Evolutionary conservation across 2,113 vertebrate species (phyloP).

Genomic region (Trogon surrucura): DNA sequence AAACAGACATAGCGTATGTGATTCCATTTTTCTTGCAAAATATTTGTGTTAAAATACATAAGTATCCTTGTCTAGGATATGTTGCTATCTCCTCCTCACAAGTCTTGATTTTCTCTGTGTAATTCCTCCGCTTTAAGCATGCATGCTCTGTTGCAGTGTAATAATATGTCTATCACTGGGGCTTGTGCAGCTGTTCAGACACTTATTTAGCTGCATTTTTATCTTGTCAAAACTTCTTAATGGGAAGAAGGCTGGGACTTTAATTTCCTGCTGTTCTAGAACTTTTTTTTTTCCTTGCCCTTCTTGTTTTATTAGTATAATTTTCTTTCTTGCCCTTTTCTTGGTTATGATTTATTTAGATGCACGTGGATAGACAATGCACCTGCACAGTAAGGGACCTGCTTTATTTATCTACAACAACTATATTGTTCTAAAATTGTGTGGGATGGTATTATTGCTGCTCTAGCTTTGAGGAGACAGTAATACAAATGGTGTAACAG

Average conservation of each 20-base stretch:
- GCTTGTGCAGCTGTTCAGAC: conserved; percentile 18
- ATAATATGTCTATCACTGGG: neutral
- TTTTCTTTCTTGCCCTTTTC: neutral
- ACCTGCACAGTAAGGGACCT: conserved; percentile 28
- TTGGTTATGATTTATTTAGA: conserved; percentile 7
- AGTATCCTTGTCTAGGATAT: neutral
- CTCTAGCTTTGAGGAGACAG: conserved; percentile 20
- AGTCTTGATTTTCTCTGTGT: neutral
- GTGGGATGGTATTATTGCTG: neutral
- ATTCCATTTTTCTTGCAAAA: neutral
- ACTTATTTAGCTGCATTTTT: neutral
- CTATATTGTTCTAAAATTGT: neutral
- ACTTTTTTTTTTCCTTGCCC: neutral
- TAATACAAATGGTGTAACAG: neutral
- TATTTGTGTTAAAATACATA: neutral
- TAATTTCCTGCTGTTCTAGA: conserved; percentile 55
- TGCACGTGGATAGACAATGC: neutral
- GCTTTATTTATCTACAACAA: conserved; percentile 42
- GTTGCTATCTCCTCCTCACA: neutral
- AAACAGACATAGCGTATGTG: neutral
- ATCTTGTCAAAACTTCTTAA: conserved; percentile 54
- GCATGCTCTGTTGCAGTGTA: neutral
- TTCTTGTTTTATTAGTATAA: conserved; percentile 3
- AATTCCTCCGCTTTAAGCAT: neutral
- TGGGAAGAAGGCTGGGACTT: conserved; percentile 33